These are phyloP conservation scores for Parazoanthus atlanticus DNA, from an alignment of 92 coral and sea anemone genomes.

Conservation along the genomic window DNA sequence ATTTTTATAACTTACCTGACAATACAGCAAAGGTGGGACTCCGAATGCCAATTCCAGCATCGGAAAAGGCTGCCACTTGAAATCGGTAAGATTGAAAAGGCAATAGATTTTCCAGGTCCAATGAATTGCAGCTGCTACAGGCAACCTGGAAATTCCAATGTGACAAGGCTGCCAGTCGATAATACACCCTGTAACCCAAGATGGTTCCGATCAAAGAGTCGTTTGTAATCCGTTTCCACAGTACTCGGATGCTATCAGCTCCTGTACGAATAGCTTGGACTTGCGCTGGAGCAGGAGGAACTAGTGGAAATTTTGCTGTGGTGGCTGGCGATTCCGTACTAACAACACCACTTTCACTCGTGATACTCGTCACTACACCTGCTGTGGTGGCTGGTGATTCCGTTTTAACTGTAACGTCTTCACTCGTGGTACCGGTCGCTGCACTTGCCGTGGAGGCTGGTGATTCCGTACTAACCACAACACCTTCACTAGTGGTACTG, in stretches of 20 bases:
- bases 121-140: constrained; percentile 1
- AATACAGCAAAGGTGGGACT: constrained; percentile 23
- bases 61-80: constrained; percentile 23
- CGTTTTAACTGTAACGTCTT: no score
- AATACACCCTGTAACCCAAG: neutral
- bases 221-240: neutral
- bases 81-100: neutral
- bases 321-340: no score
- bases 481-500: no score
- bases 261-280: constrained; percentile 8
- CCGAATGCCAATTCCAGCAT: neutral
- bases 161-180: neutral
- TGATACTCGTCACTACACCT: no score
- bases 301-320: neutral
- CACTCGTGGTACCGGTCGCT: no score
- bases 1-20: neutral
- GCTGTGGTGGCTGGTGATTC: no score
- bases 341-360: no score
- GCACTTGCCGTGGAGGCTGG: no score
- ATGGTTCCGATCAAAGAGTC: neutral
- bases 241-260: neutral
- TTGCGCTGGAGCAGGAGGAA: neutral
- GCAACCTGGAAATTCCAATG: neutral
- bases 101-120: constrained; percentile 9
- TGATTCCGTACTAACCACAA: no score